A percentile compares a stretch with the other conserved stretches of the same genome.
phyloP scores from a whole-genome alignment of 2,797 vertebrate genomes.

The Thalassophryne amazonica region DNA sequence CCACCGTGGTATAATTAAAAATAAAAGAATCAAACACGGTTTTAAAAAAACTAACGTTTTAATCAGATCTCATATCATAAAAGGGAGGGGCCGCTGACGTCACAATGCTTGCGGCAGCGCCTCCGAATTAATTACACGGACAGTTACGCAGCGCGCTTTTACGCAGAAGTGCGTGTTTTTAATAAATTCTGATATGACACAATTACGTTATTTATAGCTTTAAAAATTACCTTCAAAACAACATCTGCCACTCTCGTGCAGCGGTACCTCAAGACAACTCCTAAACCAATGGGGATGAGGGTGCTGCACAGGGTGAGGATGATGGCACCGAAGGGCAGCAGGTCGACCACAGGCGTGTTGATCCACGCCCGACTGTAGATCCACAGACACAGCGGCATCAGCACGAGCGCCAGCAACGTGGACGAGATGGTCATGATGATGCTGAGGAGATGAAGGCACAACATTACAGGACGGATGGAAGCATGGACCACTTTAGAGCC shows the following conservation, averaged over 20 bases:
- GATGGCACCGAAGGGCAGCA: constrained; percentile 92
- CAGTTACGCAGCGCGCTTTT: constrained; percentile 62
- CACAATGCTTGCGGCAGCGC: constrained; percentile 27
- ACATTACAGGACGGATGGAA: background rate
- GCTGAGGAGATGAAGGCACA: constrained; percentile 60
- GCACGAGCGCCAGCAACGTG: constrained; percentile 88
- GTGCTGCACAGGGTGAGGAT: constrained; percentile 94
- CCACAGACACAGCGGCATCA: constrained; percentile 98
- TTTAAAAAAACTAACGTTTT: too few species aligned
- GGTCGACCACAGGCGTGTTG: constrained; percentile 88
- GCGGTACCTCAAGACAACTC: constrained; percentile 87
- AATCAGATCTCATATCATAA: constrained; percentile 46
- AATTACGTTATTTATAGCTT: too few species aligned
- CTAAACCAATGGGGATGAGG: constrained; percentile 90
- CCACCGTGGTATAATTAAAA: too few species aligned
- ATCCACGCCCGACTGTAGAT: constrained; percentile 96
- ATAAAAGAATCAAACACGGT: too few species aligned
- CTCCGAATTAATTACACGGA: constrained; percentile 4
- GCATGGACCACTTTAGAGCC: background rate
- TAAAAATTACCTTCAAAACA: constrained; percentile 91
- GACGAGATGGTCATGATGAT: constrained; percentile 98
- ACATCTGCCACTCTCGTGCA: constrained; percentile 84
- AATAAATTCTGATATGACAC: background rate
- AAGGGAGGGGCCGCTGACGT: constrained; percentile 58
- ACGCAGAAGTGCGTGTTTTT: background rate